Evolutionary conservation across 2,113 vertebrate species (phyloP), one percentile per base, ranked within the genome.

Genomic region (Trichomycterus rosablanca): DNA sequence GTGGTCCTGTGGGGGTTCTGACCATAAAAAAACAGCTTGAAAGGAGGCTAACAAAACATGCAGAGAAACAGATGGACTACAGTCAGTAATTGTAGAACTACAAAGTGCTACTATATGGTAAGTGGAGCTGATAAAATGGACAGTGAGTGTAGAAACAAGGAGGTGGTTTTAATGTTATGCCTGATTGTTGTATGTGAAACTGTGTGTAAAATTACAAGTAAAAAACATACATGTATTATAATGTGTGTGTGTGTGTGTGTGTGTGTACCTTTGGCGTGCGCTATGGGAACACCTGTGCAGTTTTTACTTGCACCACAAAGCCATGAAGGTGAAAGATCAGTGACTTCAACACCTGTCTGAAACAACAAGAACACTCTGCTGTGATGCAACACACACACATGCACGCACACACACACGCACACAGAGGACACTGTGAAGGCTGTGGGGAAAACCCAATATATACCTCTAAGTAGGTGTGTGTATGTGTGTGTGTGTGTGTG

Each of bases 241-340:
- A 55, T 44, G 64, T 59, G 39, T 37, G 30, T 50, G 57, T 37
- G 50, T 35, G 28, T 43, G 34, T 46, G 58, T 16, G 58, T 50
- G 34, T 30, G 39, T 22, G 3, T 19, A 5, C 10, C 44, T 57
- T 57, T 50, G 52, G 58, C 53, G 9, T 56, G 24, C 12, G 1
- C 40, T 61, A 39, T 3, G 15, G 44, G 52, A 72, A 72, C 63
- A 63, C 63, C 59, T 67, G 63, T 67, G 52, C 39, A 62, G 57
- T 63, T 72, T 37, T 63, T 57, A 39, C 63, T 40, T 18, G 11
- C 2, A 3, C 52, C 43, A 40, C 63, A 56, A 50, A 69, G 53
- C 66, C 63, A 67, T 66, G 63, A 55, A 67, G 65, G 69, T 71
- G 69, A 71, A 50, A 67, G 69, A 71, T 71, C 69, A 67, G 54